Evolutionary conservation across 1,140 invertebrate species (phyloP).

Genomic region (Diorhabda carinulata): DNA sequence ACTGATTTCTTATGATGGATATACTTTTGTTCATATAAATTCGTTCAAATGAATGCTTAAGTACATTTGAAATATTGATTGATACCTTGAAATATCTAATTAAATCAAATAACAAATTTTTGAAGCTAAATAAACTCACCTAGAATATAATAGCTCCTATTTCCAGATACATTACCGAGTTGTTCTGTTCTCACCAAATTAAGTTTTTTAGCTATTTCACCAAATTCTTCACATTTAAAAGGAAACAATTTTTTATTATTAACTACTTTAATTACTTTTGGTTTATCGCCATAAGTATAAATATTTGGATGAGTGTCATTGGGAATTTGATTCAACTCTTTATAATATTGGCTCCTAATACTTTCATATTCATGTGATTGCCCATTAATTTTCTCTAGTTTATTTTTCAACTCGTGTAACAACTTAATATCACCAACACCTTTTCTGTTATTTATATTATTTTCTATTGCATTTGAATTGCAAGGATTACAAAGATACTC

Average conservation of each 20-base stretch:
- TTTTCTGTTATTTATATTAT: conserved; percentile 66
- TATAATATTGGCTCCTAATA: conserved; percentile 50
- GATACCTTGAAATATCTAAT: no score
- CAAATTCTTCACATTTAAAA: conserved; percentile 58
- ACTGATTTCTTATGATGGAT: no score
- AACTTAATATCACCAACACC: conserved; percentile 63
- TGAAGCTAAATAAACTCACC: conserved; percentile 42
- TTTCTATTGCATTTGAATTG: conserved; percentile 35
- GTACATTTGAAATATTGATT: no score
- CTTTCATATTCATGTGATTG: conserved; percentile 30
- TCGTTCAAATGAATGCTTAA: no score
- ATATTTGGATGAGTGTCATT: conserved; percentile 70
- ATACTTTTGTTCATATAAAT: no score
- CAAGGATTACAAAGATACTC: conserved; percentile 7
- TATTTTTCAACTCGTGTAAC: conserved; percentile 54
- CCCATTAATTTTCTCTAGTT: conserved; percentile 37
- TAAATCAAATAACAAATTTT: no score
- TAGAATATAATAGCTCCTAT: conserved; percentile 74
- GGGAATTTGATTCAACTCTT: conserved; percentile 66
- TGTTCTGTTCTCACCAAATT: conserved; percentile 65
- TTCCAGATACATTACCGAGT: conserved; percentile 71
- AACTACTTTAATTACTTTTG: conserved; percentile 56
- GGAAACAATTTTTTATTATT: conserved; percentile 55
- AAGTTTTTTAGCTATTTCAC: conserved; percentile 57
- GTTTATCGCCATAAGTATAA: conserved; percentile 53